Evolutionary conservation across 2,113 vertebrate species (phyloP), one percentile per base, ranked within the genome.

Genomic region (Meleagris gallopavo): DNA sequence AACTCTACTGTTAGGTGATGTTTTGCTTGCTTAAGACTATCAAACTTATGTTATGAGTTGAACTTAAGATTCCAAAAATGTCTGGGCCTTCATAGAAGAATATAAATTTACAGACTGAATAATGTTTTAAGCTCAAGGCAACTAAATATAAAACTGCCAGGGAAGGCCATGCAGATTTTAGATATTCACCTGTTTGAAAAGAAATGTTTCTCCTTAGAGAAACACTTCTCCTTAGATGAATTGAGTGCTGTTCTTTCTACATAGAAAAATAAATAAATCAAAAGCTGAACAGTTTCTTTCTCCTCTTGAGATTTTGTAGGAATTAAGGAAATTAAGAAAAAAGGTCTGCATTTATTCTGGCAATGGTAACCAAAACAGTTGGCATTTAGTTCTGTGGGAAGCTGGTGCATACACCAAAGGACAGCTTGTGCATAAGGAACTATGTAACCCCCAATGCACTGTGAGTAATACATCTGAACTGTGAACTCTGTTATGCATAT

Each of bases 221-320:
- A 84, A 13, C 7, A 25, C 12, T 61, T 60, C 25, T 57, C 7
- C 40, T 80, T n/a, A n/a, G 22, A 20, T n/a, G 7, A 76, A 34
- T 38, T 65, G 64, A 20, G 11, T 32, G 40, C 3, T 18, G 18
- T 27, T 82, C 7, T 64, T 18, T 65, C 34, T 67, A 25, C 4
- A 29, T 50, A 6, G 16, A 22, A 22, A 40, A 71, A 55, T n/a
- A 73, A 55, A 24, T 34, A 73, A 55, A 21, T 8, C 10, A 58
- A n/a, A 52, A 13, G 12, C 21, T 38, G 22, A 70, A 34, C 2
- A 6, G 0, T 2, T 36, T 19, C 9, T 9, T 41, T 14, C 80
- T 67, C 13, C 10, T 1, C 30, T 43, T 40, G 11, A n/a, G 11
- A 13, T 60, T 82, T 71, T 54, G 2, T 66, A 52, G 60, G 15